Base-by-base conservation (phyloP, 2,888 invertebrate genomes). In the Torymus texanus region DNA sequence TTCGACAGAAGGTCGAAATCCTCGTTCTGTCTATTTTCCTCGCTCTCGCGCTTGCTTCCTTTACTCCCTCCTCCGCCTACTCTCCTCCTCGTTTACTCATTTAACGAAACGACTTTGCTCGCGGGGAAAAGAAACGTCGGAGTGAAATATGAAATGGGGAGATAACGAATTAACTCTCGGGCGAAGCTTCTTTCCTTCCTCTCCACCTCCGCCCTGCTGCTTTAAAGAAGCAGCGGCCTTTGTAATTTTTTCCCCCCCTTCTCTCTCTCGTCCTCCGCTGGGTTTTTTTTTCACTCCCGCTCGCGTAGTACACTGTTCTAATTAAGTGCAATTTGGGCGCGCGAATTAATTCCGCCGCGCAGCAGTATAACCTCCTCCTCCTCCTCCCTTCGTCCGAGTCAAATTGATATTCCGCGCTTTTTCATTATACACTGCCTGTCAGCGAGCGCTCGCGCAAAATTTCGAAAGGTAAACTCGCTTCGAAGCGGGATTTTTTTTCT, bases 1-100 rank as follows among this genome's bases (percentile, higher is more conserved):
- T 83, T 83, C 81, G 81, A 81, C 83, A 82, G 82, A 78, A 80
- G 81, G 79, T 81, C 79, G 80, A 80, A 77, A 56, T 62, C 53
- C 41, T 41, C 41, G 41, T 8, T 41, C 41, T 41, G 41, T 41
- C 41, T 41, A 41, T 50, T 50, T 75, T 41, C 41, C 72, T 58
- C 75, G 18, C 50, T 76, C 53, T 66, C 67, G 75, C 75, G 79
- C 77, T 79, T 72, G 78, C 66, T 77, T 59, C 72, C 66, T 56
- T 55, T 50, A 51, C 58, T 58, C 58, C 50, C 58, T 50, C 68
- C 53, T 21, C 59, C 51, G 53, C 72, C 51, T 41, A 29, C 68
- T 67, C 53, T 74, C 65, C 56, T 66, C 55, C 71, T 68, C 75
- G 70, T 75, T 74, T 82, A 73, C 78, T 79, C 75, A 66, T 71